Percentiles rank a stretch among this genome's conserved stretches.
These are phyloP conservation scores for Mesorhabditis spiculigera DNA, from an alignment of 2,888 invertebrate species.

Conservation along the genomic window DNA sequence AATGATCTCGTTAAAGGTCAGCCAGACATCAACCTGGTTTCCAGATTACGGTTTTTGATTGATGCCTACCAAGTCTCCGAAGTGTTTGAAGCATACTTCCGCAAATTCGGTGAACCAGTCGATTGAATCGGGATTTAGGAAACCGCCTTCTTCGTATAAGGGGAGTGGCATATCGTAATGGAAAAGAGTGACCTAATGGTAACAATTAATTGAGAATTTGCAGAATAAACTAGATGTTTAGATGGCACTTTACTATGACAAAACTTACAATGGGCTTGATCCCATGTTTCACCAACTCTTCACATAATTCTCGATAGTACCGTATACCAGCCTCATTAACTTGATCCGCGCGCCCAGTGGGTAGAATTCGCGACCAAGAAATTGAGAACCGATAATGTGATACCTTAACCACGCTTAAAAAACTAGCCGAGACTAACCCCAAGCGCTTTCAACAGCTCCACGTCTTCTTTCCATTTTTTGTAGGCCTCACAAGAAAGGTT, in stretches of 20 bases:
- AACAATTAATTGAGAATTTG: not conserved
- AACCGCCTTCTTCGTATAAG: constrained; percentile 62
- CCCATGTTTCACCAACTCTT: constrained; percentile 68
- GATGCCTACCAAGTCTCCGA: constrained; percentile 57
- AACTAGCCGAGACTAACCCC: constrained; percentile 58
- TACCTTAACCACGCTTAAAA: constrained; percentile 21
- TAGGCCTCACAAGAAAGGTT: constrained; percentile 72
- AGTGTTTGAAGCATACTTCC: constrained; percentile 57
- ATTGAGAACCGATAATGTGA: constrained; percentile 61
- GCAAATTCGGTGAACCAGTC: constrained; percentile 60
- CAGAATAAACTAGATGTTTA: not conserved
- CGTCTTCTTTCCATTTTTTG: constrained; percentile 68
- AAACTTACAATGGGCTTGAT: constrained; percentile 64
- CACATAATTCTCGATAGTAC: constrained; percentile 76
- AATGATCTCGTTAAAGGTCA: constrained; percentile 71
- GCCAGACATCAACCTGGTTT: constrained; percentile 65
- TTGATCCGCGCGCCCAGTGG: constrained; percentile 68
- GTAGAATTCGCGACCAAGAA: constrained; percentile 75
- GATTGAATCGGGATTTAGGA: constrained; percentile 55
- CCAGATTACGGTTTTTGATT: not conserved
- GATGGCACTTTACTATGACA: not conserved
- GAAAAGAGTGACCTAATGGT: constrained; percentile 43
- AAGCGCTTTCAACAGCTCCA: constrained; percentile 65
- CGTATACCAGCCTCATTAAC: constrained; percentile 72
- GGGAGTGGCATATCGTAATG: constrained; percentile 60